Evolutionary conservation across 1,140 invertebrate genomes (phyloP), one percentile per base, ranked within the genome.

Genomic region (Tetramorium alpestre): DNA sequence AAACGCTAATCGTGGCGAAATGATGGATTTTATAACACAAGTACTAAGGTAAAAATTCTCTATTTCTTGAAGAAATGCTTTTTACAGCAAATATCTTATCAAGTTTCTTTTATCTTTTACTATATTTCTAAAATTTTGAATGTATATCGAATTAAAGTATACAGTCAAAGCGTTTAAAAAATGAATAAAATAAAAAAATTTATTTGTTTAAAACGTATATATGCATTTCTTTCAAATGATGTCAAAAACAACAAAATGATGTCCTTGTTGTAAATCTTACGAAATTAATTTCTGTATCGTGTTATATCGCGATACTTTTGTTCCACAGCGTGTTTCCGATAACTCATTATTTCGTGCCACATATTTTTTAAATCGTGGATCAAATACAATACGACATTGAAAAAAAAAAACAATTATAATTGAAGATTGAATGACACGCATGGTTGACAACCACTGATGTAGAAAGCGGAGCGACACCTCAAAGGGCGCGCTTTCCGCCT

Each of bases 371-470:
- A 86, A 77, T 51, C 28, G n/a, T 33, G 38, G 18, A 80, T 77
- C 49, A 85, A 78, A 85, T 65, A 51, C 38, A 33, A 65, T 33
- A 33, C 16, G 13, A 86, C 65, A 78, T 86, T 65, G 8, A 22
- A 78, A 86, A 49, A 33, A 33, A 56, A 56, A 47, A 47, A 49
- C 38, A 58, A 75, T 62, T 84, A 56, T 73, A 75, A 84, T 47
- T 69, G 47, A 65, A 78, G 54, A 69, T 58, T 58, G 77, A 86
- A 47, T 41, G 38, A 60, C 64, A 58, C 28, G 41, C 38, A 33
- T 13, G 25, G 76, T 91, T 91, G 89, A 89, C 75, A 91, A 89
- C 72, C 87, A 64, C 81, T 87, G 78, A 85, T 81, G 62, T 60
- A 84, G 60, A 72, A 89, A 85, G 58, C 78, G 58, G 56, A 41